phyloP scores from a whole-genome alignment of 1,140 invertebrate genomes.

The Monomorium pharaonis region DNA sequence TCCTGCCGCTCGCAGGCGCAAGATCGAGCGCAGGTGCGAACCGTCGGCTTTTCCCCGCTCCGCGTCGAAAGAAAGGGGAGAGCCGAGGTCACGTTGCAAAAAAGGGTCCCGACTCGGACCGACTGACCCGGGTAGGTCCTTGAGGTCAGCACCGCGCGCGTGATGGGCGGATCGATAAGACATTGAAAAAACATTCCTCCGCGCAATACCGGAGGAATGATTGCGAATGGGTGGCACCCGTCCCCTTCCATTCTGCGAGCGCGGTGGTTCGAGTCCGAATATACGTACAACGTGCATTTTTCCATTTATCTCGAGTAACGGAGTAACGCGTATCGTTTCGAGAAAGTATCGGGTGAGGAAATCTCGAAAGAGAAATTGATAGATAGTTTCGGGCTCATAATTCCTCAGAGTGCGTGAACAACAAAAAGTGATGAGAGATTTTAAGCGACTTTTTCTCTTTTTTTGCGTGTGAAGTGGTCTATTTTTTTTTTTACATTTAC shows the following conservation, averaged over 20 bases:
- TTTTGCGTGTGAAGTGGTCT: neutral
- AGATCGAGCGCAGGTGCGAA: slow-evolving; percentile 29
- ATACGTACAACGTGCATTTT: neutral
- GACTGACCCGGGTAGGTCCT: slow-evolving; percentile 15
- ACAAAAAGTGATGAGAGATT: slow-evolving; percentile 9
- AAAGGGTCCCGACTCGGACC: neutral
- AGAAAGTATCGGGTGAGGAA: neutral
- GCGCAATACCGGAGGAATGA: slow-evolving; percentile 40
- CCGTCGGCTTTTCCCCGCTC: slow-evolving; percentile 11
- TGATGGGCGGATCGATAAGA: slow-evolving; percentile 49
- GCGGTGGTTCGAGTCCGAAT: neutral
- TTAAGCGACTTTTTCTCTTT: neutral
- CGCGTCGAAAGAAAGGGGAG: neutral
- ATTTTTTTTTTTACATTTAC: neutral
- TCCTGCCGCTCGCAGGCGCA: no score
- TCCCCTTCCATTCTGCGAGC: neutral
- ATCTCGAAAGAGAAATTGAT: neutral
- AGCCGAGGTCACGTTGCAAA: slow-evolving; percentile 30
- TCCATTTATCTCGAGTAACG: neutral
- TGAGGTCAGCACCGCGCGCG: slow-evolving; percentile 20
- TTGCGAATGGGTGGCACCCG: slow-evolving; percentile 28
- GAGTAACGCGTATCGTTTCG: neutral
- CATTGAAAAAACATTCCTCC: slow-evolving; percentile 21
- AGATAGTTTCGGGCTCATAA: neutral
- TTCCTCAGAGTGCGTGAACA: neutral